Conservation (phyloP, 2,888 invertebrate species). For the Tetheella fluctuosa region DNA sequence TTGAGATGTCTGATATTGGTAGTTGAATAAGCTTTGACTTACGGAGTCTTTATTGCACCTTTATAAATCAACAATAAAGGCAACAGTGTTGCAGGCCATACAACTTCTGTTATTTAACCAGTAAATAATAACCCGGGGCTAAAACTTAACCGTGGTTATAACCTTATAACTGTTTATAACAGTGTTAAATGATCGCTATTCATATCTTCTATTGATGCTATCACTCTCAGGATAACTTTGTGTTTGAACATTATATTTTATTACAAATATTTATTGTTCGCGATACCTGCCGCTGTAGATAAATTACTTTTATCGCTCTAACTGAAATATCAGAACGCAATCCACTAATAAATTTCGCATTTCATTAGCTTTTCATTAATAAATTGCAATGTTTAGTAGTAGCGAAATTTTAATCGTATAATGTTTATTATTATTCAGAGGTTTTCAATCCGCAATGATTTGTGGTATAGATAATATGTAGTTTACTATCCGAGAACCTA, state of each 20-base stretch:
- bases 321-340: not conserved
- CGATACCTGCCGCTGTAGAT: slow-evolving; percentile 3
- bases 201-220: slow-evolving; percentile 51
- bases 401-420: not conserved
- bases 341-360: not conserved
- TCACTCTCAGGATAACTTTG: slow-evolving; percentile 49
- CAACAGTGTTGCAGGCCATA: not conserved
- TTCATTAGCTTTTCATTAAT: not conserved
- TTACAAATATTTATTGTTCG: slow-evolving; percentile 11
- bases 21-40: slow-evolving; percentile 22
- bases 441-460: not conserved
- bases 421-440: not conserved
- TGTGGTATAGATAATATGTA: no score
- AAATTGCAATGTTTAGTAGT: not conserved
- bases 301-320: not conserved
- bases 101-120: slow-evolving; percentile 10
- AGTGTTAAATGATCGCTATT: slow-evolving; percentile 61
- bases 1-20: slow-evolving; percentile 8
- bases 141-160: slow-evolving; percentile 32
- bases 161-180: slow-evolving; percentile 52
- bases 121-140: slow-evolving; percentile 35
- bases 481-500: no score
- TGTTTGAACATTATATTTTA: slow-evolving; percentile 39
- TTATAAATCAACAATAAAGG: slow-evolving; percentile 16
- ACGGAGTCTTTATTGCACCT: slow-evolving; percentile 20